These are phyloP conservation scores for pig (Sus scrofa) DNA, from an alignment of 2,113 vertebrate species.

Conservation along the genomic window T2T-Sscrofa CM000819.6:63560001-63560500, in stretches of 20 bases:
- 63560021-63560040: background rate
- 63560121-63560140: background rate
- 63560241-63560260: background rate
- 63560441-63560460: constrained; percentile 27
- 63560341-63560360: constrained; percentile 15
- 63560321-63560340: background rate
- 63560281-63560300: constrained; percentile 29
- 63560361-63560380: background rate
- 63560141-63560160: background rate
- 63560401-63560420: constrained; percentile 5
- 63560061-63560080: background rate
- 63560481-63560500: background rate
- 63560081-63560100: background rate
- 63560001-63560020: background rate
- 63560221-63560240: background rate
- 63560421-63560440: background rate
- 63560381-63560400: background rate
- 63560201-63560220: background rate
- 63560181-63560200: background rate
- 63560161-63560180: background rate
- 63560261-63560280: background rate
- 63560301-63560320: background rate
- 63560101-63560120: background rate
- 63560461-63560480: background rate
- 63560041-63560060: background rate